Evolutionary conservation across 2,888 invertebrate genomes (phyloP).

Genomic region (Diachrysia chrysitis): DNA sequence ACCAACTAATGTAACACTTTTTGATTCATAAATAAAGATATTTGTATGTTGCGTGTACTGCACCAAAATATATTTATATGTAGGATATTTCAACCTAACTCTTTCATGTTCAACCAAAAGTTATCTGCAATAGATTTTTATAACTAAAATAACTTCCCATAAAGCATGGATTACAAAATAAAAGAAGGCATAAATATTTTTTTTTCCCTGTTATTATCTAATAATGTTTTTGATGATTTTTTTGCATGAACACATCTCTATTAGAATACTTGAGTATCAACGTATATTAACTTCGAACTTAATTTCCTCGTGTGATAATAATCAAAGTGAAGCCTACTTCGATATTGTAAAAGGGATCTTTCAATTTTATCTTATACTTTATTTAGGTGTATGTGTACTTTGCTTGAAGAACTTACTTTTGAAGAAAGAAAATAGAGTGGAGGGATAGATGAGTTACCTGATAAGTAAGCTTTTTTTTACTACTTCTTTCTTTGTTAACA

Average conservation of each 20-base stretch:
- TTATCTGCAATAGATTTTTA: too few relatives aligned
- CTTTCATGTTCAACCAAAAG: too few relatives aligned
- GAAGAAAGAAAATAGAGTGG: background rate
- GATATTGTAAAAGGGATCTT: conserved; percentile 36
- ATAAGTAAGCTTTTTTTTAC: background rate
- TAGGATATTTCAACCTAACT: too few relatives aligned
- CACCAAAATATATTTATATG: too few relatives aligned
- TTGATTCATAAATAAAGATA: too few relatives aligned
- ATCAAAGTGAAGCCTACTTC: conserved; percentile 45
- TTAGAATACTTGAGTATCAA: conserved; percentile 39
- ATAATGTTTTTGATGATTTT: background rate
- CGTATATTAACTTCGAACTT: conserved; percentile 50
- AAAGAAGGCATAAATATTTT: too few relatives aligned
- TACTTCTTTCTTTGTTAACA: background rate
- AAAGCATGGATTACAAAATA: too few relatives aligned
- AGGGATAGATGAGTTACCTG: background rate
- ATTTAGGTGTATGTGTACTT: conserved; percentile 10
- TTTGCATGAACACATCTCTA: conserved; percentile 22
- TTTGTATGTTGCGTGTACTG: too few relatives aligned
- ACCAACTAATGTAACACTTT: too few relatives aligned
- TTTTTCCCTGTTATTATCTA: too few relatives aligned
- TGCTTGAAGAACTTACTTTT: background rate
- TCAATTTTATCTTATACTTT: conserved; percentile 13
- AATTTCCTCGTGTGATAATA: conserved; percentile 42
- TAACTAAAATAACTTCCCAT: too few relatives aligned